Percentiles rank a stretch among this genome's conserved stretches.
Conservation (phyloP, 2,888 invertebrate species). For the Nasonia oneida region DNA sequence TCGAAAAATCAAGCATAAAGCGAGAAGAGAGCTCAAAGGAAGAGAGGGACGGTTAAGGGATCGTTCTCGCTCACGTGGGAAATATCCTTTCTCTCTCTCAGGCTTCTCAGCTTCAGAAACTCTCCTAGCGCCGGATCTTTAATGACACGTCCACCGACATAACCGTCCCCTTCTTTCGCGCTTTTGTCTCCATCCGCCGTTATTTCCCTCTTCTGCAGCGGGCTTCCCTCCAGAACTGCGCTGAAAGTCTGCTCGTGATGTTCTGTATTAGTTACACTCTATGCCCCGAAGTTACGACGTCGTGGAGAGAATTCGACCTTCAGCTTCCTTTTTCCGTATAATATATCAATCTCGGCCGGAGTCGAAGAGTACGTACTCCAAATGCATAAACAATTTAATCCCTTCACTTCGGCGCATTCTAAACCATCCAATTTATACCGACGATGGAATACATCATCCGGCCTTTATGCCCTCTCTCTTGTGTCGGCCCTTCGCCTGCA, state of each 20-base stretch:
- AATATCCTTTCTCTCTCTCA: conserved; percentile 2
- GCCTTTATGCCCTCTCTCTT: conserved; percentile 19
- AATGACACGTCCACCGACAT: conserved; percentile 17
- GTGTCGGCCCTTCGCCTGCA: background rate
- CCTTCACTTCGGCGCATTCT: background rate
- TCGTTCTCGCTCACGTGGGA: background rate
- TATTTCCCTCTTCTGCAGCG: background rate
- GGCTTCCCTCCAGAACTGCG: background rate
- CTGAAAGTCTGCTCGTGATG: background rate
- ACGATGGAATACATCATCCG: background rate
- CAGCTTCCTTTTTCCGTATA: too few relatives aligned
- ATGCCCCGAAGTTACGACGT: background rate
- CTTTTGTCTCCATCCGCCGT: background rate
- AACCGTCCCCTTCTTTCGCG: conserved; percentile 19
- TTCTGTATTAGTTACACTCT: background rate
- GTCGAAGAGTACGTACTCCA: background rate
- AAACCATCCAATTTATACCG: background rate
- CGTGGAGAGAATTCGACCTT: too few relatives aligned
- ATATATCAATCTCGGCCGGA: background rate
- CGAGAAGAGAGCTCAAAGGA: background rate
- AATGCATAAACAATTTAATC: conserved; percentile 8
- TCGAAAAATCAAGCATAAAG: background rate
- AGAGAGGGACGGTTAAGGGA: background rate
- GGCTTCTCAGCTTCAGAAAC: background rate
- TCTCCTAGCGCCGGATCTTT: background rate